Base-by-base conservation (phyloP, 1,140 invertebrate genomes). In the Drosophila burlai region DNA sequence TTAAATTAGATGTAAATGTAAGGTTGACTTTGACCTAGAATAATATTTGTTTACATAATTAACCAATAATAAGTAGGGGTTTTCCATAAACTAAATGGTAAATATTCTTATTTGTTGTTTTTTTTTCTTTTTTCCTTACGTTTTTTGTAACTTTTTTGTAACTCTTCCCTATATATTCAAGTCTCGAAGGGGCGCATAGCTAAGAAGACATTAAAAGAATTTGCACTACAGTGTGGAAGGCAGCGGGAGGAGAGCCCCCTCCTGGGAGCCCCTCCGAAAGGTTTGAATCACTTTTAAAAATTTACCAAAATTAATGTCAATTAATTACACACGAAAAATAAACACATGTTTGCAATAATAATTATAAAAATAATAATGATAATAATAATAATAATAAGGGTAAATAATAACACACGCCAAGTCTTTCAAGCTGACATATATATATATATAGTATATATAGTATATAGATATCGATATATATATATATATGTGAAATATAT, bases 401-500 rank as follows among this genome's bases (percentile, higher is more conserved):
- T 72, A 73, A 55, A 67, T 29, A 64, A 64, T 68, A 72, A 72
- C 68, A 72, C 68, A 58, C 68, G 64, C 68, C 68, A 72, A 72
- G 68, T 72, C 68, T 68, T 72, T 72, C 63, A 69, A 54, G 16
- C 66, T 55, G 66, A 66, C 68, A 66, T 52, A 42, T 64, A 52
- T 43, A 47, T 16, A 47, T 26, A 54, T 34, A 26, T n/a, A 55
- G n/a, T 49, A 61, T 21, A 34, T 2, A 49, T 16, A 34, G 34
- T 29, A 43, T 36, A 18, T 15, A 43, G 62, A 21, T 36, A 55
- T 21, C 49, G 71, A 73, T 78, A 66, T 62, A 80, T 24, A 24
- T 24, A 24, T 69, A 54, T 29, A 29, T 69, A 50, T 55, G 38
- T 47, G 38, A 29, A 80, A 80, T 68, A 47, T 78, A 74, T 55